Conservation (phyloP, 2,888 invertebrate genomes). For the Ophion obscuratus region DNA sequence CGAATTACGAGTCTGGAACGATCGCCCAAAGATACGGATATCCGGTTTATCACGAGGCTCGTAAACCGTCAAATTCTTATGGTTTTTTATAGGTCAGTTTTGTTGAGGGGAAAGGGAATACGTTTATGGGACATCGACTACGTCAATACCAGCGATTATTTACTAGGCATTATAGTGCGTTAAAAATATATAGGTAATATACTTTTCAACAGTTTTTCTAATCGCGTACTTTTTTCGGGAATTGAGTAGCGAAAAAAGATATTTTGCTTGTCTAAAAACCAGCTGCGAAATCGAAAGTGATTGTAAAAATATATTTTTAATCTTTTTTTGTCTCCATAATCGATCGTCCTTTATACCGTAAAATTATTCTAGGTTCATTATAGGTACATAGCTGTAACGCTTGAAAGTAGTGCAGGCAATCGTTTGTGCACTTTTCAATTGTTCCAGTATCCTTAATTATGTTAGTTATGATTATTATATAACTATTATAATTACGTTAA, state of each 20-base stretch:
- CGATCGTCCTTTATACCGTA: too few relatives aligned
- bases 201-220: neutral
- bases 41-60: slow-evolving; percentile 67
- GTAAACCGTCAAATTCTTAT: slow-evolving; percentile 65
- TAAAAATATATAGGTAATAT: neutral
- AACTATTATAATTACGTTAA: neutral
- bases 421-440: too few relatives aligned
- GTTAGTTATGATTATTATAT: too few relatives aligned
- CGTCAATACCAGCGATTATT: neutral
- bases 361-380: neutral
- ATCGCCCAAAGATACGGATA: slow-evolving; percentile 68
- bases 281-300: neutral
- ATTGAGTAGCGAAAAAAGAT: too few relatives aligned
- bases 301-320: neutral
- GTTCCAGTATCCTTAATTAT: too few relatives aligned
- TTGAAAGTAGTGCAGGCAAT: too few relatives aligned
- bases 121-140: slow-evolving; percentile 38
- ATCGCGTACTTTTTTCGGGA: too few relatives aligned
- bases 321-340: neutral
- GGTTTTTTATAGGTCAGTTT: slow-evolving; percentile 69
- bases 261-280: neutral
- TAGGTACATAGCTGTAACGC: too few relatives aligned
- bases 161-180: neutral
- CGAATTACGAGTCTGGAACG: slow-evolving; percentile 54
- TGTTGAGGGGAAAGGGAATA: neutral